These are phyloP conservation scores for Heterodera filipjevi DNA, from an alignment of 2,888 invertebrate species.

Conservation along the genomic window DNA sequence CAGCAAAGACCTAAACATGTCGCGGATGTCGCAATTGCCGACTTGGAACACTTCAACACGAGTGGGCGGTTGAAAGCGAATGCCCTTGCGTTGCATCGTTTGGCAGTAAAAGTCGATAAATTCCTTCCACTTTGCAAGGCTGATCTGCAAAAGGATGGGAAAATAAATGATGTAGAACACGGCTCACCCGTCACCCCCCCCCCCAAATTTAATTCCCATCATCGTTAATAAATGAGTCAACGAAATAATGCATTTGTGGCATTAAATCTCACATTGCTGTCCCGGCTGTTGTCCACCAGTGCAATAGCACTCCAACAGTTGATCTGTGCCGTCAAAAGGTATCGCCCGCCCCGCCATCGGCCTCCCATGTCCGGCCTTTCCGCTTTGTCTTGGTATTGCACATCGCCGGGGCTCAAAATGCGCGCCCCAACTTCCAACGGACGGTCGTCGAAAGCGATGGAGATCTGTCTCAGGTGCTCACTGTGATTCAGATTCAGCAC, in stretches of 20 bases:
- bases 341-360: conserved; percentile 24
- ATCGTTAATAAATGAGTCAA: too few relatives aligned
- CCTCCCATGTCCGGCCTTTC: neutral
- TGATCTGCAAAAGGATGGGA: neutral
- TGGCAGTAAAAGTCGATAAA: neutral
- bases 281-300: conserved; percentile 29
- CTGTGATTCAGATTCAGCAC: conserved; percentile 6
- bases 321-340: conserved; percentile 13
- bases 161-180: neutral
- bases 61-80: conserved; percentile 13
- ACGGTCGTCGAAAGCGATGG: neutral
- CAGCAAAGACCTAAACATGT: neutral
- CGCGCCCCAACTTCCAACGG: conserved; percentile 29
- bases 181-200: neutral
- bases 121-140: neutral
- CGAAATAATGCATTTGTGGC: too few relatives aligned
- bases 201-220: too few relatives aligned
- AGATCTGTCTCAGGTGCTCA: conserved; percentile 1
- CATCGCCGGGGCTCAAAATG: conserved; percentile 26
- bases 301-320: conserved; percentile 33
- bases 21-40: neutral
- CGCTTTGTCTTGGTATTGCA: conserved; percentile 8
- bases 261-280: neutral
- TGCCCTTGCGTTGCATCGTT: neutral
- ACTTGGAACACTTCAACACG: neutral